Conservation (phyloP, 2,797 vertebrate species). For the Spinus pinus region DNA sequence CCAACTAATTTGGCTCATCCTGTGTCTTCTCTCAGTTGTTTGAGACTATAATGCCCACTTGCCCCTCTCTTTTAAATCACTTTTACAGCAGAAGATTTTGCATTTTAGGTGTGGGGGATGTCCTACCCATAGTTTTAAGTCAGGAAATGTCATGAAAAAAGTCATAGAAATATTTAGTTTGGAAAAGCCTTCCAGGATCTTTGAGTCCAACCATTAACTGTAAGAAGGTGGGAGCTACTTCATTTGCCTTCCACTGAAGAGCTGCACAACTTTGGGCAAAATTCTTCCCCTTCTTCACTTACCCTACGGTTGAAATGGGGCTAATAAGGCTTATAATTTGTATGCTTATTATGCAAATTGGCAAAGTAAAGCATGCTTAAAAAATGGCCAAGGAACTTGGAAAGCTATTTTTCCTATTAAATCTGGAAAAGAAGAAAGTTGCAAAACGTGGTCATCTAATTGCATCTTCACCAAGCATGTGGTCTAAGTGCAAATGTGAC, state of each 20-base stretch:
- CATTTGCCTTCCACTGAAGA: not conserved
- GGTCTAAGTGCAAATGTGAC: not conserved
- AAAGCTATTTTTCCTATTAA: not conserved
- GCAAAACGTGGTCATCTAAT: not conserved
- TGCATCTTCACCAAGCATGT: not conserved
- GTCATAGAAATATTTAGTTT: not conserved
- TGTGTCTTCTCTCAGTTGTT: not conserved
- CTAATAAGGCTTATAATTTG: slow-evolving; percentile 56
- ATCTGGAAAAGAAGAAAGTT: not conserved
- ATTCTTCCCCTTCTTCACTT: not conserved
- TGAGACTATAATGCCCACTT: not conserved
- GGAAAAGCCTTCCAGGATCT: not conserved
- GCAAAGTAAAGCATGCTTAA: not conserved
- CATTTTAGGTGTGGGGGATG: not conserved
- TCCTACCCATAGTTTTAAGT: not conserved
- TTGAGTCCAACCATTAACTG: not conserved
- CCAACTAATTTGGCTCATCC: not conserved
- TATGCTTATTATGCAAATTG: slow-evolving; percentile 35
- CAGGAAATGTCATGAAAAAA: not conserved
- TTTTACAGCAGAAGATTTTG: not conserved
- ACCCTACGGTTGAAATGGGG: not conserved
- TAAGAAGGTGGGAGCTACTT: not conserved
- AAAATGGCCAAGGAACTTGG: not conserved
- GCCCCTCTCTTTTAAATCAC: not conserved
- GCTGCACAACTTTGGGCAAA: not conserved